phyloP scores from a whole-genome alignment of 1,140 invertebrate species.

The Nebria ingens region DNA sequence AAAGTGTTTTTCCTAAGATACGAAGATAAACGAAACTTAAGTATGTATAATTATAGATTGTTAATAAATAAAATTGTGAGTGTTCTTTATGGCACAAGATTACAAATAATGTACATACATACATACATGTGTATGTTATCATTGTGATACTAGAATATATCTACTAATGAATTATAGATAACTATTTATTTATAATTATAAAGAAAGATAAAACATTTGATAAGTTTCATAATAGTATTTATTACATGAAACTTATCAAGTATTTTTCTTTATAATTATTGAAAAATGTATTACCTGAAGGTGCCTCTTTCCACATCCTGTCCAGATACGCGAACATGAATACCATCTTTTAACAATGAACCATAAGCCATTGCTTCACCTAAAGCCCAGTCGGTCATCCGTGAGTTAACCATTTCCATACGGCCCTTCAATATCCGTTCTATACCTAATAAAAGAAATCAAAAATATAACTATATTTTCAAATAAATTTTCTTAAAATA shows the following conservation, averaged over 20 bases:
- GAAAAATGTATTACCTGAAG: conserved; percentile 57
- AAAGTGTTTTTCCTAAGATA: too few relatives aligned
- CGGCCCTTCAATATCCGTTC: conserved; percentile 76
- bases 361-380: conserved; percentile 98
- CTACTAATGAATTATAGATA: not conserved
- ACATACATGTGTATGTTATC: too few relatives aligned
- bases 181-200: too few relatives aligned
- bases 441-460: conserved; percentile 50
- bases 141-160: too few relatives aligned
- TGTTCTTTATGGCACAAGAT: too few relatives aligned
- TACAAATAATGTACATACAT: too few relatives aligned
- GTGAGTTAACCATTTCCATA: conserved; percentile 84
- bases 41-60: too few relatives aligned
- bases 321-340: conserved; percentile 89
- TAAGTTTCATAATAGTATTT: not conserved
- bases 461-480: conserved; percentile 16
- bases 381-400: conserved; percentile 91
- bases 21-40: too few relatives aligned
- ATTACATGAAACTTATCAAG: not conserved
- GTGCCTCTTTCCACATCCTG: conserved; percentile 99
- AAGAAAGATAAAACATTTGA: too few relatives aligned
- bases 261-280: not conserved
- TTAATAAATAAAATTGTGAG: too few relatives aligned
- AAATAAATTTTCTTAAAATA: not conserved
- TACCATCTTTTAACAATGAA: conserved; percentile 81